A percentile compares a stretch with the other conserved stretches of the same genome.
Evolutionary conservation across 1,140 invertebrate species (phyloP).

Genomic region (Drosophila aff.): DNA sequence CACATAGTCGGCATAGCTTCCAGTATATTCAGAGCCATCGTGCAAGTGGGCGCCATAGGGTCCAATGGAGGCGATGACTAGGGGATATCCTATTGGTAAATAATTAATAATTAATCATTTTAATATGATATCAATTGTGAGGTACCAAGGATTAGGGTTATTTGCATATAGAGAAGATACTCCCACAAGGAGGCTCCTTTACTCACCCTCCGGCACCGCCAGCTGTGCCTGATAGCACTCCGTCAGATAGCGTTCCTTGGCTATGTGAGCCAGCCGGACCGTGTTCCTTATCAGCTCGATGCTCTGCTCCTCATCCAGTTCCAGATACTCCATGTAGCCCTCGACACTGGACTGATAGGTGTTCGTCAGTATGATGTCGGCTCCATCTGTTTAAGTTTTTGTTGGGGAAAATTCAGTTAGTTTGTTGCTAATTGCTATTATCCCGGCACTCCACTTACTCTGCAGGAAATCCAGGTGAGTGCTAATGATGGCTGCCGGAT

Average conservation of each 20-base stretch:
- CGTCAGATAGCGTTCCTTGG: conserved; percentile 76
- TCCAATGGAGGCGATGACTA: conserved; percentile 94
- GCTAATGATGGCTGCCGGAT: conserved; percentile 90
- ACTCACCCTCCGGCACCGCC: conserved; percentile 62
- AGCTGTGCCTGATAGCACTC: conserved; percentile 72
- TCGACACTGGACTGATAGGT: conserved; percentile 95
- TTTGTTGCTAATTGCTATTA: conserved; percentile 36
- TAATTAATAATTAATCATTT: background rate
- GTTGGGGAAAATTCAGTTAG: conserved; percentile 16
- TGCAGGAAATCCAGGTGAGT: conserved; percentile 92
- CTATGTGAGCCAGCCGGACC: conserved; percentile 88
- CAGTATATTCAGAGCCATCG: conserved; percentile 96
- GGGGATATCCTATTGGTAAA: conserved; percentile 80
- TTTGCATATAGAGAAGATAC: background rate
- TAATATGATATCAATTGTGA: background rate
- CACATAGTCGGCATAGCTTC: conserved; percentile 91
- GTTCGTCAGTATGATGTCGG: conserved; percentile 93
- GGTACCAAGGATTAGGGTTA: too few relatives aligned
- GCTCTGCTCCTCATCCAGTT: conserved; percentile 88
- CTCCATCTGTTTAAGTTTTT: conserved; percentile 88
- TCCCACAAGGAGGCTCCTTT: background rate
- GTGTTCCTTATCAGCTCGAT: conserved; percentile 90
- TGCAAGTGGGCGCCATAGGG: conserved; percentile 95
- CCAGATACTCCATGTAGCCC: conserved; percentile 91
- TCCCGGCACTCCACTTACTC: conserved; percentile 54